Evolutionary conservation across 2,113 vertebrate genomes (phyloP).

Genomic region (Laterallus jamaicensis): DNA sequence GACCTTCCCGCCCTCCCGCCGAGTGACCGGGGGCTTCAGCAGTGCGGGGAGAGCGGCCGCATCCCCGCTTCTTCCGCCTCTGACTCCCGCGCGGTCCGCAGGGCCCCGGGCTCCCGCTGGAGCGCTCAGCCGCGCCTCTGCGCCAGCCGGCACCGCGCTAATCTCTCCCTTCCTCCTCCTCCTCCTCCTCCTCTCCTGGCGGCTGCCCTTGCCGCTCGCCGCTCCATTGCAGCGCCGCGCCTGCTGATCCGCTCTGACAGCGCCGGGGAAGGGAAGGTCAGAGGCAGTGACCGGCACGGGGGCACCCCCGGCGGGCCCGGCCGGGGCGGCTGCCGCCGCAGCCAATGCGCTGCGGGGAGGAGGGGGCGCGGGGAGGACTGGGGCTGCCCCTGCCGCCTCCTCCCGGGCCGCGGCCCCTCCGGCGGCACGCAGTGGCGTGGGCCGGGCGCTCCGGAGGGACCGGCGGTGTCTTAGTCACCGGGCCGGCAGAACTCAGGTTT

Average conservation of each 20-base stretch:
- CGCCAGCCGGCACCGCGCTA: constrained; percentile 25
- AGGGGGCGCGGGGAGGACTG: neutral
- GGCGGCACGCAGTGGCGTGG: neutral
- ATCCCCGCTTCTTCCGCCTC: constrained; percentile 1
- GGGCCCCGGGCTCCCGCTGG: constrained; percentile 15
- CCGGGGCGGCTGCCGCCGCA: neutral
- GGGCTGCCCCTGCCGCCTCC: neutral
- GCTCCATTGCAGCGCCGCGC: constrained; percentile 48
- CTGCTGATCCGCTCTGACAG: constrained; percentile 11
- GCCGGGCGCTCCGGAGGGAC: neutral
- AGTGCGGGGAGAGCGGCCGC: neutral
- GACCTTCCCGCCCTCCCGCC: neutral
- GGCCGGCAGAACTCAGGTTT: neutral
- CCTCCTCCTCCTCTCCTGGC: neutral
- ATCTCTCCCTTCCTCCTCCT: constrained; percentile 36
- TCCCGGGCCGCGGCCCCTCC: neutral
- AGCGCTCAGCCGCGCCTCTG: constrained; percentile 52
- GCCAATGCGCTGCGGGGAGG: neutral
- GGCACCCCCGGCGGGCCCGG: neutral
- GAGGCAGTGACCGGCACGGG: neutral
- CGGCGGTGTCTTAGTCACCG: rapidly evolving
- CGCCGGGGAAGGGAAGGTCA: neutral
- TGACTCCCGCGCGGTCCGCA: neutral
- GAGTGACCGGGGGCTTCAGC: neutral
- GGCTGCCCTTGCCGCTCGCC: neutral